Conservation (phyloP, 2,797 vertebrate species). For the Rhinoraja longicauda region DNA sequence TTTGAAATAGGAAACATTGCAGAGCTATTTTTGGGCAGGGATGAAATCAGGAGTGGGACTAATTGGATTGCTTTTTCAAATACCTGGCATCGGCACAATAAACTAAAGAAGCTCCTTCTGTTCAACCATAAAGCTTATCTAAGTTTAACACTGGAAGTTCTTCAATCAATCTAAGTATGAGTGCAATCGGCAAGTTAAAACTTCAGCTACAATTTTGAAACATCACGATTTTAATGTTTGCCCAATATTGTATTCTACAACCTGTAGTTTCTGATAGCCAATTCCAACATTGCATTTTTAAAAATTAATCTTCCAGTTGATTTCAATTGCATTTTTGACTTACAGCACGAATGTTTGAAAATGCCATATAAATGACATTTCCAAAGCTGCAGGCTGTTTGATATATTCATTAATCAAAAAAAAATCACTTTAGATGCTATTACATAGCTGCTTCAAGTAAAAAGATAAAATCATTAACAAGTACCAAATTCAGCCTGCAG, state of each 20-base stretch:
- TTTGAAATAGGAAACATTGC: not conserved
- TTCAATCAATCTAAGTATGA: not conserved
- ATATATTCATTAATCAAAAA: slow-evolving; percentile 35
- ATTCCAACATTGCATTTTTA: not conserved
- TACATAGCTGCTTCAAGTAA: slow-evolving; percentile 38
- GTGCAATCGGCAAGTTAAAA: not conserved
- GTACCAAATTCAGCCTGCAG: slow-evolving; percentile 75
- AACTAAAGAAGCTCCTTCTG: not conserved
- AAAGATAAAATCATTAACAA: slow-evolving; percentile 80
- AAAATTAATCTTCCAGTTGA: not conserved
- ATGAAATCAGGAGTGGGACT: not conserved
- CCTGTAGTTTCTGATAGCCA: not conserved
- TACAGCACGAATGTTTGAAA: not conserved
- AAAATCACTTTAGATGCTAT: slow-evolving; percentile 20
- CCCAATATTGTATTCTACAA: not conserved
- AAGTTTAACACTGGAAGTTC: slow-evolving; percentile 11
- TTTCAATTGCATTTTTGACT: not conserved
- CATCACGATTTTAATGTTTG: not conserved
- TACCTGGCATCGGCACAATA: not conserved
- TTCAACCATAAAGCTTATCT: not conserved
- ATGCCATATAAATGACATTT: not conserved
- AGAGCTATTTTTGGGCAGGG: not conserved
- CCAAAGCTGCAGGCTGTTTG: slow-evolving; percentile 28
- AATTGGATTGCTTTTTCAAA: slow-evolving; percentile 7
- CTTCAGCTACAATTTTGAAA: not conserved